phyloP scores from a whole-genome alignment of 2,797 vertebrate species.

The Mastacembelus armatus region DNA sequence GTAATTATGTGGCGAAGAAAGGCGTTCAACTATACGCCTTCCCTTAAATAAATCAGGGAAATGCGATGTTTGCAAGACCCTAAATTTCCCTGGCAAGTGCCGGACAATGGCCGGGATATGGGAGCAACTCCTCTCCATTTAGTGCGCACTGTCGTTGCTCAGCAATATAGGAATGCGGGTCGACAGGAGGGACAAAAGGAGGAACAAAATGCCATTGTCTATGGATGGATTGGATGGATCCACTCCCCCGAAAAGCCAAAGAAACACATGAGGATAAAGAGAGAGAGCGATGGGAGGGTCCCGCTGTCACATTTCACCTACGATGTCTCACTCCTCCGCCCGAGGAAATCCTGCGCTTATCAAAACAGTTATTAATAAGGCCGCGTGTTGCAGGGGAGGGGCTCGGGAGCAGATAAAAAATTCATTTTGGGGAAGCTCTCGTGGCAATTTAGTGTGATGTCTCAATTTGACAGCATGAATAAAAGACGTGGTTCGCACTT shows the following conservation, averaged over 20 bases:
- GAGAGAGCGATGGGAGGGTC: constrained; percentile 80
- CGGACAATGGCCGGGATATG: constrained; percentile 71
- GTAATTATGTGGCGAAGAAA: constrained; percentile 77
- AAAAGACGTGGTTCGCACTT: neutral
- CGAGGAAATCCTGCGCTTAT: constrained; percentile 81
- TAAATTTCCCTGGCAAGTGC: constrained; percentile 73
- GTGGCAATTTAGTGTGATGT: constrained; percentile 78
- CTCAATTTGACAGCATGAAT: constrained; percentile 72
- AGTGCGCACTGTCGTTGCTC: constrained; percentile 79
- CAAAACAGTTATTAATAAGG: constrained; percentile 82
- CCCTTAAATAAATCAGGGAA: constrained; percentile 84
- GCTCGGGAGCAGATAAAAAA: constrained; percentile 67
- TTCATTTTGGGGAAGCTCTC: constrained; percentile 69
- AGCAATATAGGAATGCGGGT: constrained; percentile 89
- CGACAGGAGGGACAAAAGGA: constrained; percentile 88
- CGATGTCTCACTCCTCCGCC: constrained; percentile 83
- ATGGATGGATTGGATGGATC: constrained; percentile 85
- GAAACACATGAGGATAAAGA: constrained; percentile 68
- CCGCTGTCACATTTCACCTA: constrained; percentile 84
- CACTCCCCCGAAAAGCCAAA: constrained; percentile 80
- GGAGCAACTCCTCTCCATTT: constrained; percentile 86
- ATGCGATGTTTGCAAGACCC: constrained; percentile 71
- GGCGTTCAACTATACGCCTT: constrained; percentile 70
- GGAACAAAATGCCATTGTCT: constrained; percentile 94
- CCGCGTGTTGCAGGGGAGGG: constrained; percentile 67